Conservation (phyloP, 2,888 invertebrate species). For the Microplitis manilae region DNA sequence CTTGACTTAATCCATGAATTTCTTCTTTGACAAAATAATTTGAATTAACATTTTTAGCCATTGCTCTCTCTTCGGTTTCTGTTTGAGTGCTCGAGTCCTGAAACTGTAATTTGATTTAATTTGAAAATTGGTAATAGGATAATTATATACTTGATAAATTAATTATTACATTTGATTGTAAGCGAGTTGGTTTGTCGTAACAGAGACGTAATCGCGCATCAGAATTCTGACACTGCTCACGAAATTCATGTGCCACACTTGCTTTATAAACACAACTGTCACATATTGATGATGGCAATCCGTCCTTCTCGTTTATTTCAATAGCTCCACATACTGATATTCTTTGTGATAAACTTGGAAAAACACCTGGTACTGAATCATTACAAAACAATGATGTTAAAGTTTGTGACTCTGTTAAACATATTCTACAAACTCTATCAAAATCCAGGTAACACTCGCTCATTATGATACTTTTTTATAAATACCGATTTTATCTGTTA, state of each 20-base stretch:
- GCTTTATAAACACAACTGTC: constrained; percentile 68
- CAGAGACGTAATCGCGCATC: constrained; percentile 65
- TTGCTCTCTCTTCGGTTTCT: constrained; percentile 58
- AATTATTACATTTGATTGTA: background rate
- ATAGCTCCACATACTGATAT: constrained; percentile 68
- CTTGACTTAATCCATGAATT: constrained; percentile 54
- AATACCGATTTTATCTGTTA: constrained; percentile 6
- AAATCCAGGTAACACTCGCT: constrained; percentile 63
- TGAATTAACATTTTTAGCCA: constrained; percentile 57
- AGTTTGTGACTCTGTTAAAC: constrained; percentile 65
- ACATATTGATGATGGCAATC: constrained; percentile 68
- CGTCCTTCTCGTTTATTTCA: constrained; percentile 67
- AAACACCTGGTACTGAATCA: constrained; percentile 58
- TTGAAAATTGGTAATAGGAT: no score
- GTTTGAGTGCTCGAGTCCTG: constrained; percentile 67
- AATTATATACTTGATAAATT: background rate
- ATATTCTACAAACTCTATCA: constrained; percentile 67
- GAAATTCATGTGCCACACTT: constrained; percentile 68
- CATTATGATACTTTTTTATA: constrained; percentile 56
- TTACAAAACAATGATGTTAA: constrained; percentile 65
- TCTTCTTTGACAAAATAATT: constrained; percentile 66
- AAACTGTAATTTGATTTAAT: background rate
- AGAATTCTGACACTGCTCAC: constrained; percentile 68
- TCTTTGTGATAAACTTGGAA: constrained; percentile 61
- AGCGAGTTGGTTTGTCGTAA: constrained; percentile 63